Conservation (phyloP, 37 sponge, comb jelly and placozoan genomes). For the Amphimedon queenslandica region DNA sequence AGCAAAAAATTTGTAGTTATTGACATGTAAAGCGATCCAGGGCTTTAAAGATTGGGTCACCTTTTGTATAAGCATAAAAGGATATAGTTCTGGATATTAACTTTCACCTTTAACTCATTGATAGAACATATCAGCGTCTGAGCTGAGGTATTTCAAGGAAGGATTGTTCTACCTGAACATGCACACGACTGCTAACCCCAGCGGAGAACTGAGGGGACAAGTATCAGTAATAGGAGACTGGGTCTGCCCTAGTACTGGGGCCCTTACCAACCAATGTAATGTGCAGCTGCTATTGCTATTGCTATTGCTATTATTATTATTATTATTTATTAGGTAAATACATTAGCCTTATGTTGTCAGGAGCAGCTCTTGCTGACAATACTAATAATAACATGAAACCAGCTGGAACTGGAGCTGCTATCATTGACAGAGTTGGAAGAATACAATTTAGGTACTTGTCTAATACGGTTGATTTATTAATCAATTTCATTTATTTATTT, state of each 20-base stretch:
- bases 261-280: neutral
- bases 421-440: neutral
- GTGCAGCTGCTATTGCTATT: neutral
- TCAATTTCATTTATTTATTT: no score
- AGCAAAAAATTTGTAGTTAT: no score
- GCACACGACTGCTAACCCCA: neutral
- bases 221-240: neutral
- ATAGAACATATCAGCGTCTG: constrained; percentile 2
- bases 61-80: no score
- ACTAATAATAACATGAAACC: neutral
- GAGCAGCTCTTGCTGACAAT: neutral
- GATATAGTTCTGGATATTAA: no score
- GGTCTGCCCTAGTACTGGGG: neutral
- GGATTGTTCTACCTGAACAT: constrained; percentile 3
- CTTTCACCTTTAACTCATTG: neutral
- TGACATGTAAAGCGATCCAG: no score
- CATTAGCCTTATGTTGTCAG: neutral
- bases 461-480: neutral
- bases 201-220: constrained; percentile 3
- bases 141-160: neutral
- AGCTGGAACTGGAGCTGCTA: neutral
- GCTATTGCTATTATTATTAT: neutral
- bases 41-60: no score
- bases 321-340: neutral
- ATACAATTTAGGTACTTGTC: neutral